Evolutionary conservation across 2,797 vertebrate genomes (phyloP).

Genomic region (Epinephelus malabaricus): DNA sequence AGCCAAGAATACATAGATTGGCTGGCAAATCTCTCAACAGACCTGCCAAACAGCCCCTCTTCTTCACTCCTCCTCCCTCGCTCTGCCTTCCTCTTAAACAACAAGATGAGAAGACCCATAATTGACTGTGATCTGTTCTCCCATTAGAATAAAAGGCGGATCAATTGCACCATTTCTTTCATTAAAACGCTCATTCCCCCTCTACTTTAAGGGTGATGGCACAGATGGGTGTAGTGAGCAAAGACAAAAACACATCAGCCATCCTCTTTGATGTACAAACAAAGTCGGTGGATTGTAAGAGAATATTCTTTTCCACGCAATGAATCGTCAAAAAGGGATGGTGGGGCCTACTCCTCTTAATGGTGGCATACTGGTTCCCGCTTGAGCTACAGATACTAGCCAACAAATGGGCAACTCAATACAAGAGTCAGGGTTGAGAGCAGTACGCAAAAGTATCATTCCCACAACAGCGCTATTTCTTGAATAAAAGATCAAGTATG

Average conservation of each 20-base stretch:
- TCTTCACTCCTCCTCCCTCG: conserved; percentile 48
- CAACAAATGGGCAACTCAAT: conserved; percentile 33
- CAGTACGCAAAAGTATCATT: conserved; percentile 34
- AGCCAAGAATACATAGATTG: conserved; percentile 75
- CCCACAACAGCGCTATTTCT: conserved; percentile 29
- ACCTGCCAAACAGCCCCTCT: conserved; percentile 56
- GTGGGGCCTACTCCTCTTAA: conserved; percentile 21
- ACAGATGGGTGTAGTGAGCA: conserved; percentile 51
- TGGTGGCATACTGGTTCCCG: conserved; percentile 33
- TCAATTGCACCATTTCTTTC: conserved; percentile 80
- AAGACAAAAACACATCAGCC: conserved; percentile 62
- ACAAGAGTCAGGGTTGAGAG: conserved; percentile 3
- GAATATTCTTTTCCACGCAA: conserved; percentile 11
- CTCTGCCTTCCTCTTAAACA: conserved; percentile 58
- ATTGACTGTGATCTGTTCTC: conserved; percentile 75
- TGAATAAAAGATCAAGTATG: conserved; percentile 24
- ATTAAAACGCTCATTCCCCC: conserved; percentile 57
- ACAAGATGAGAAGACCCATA: conserved; percentile 69
- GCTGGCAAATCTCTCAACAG: conserved; percentile 75
- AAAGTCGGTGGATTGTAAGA: conserved; percentile 46
- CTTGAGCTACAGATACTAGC: conserved; percentile 47
- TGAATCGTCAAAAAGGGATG: conserved; percentile 43
- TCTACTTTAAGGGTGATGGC: conserved; percentile 58
- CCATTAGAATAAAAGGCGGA: conserved; percentile 78
- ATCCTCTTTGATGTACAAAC: conserved; percentile 59